Evolutionary conservation across 2,888 invertebrate genomes (phyloP).

Genomic region (Catocala sponsa): DNA sequence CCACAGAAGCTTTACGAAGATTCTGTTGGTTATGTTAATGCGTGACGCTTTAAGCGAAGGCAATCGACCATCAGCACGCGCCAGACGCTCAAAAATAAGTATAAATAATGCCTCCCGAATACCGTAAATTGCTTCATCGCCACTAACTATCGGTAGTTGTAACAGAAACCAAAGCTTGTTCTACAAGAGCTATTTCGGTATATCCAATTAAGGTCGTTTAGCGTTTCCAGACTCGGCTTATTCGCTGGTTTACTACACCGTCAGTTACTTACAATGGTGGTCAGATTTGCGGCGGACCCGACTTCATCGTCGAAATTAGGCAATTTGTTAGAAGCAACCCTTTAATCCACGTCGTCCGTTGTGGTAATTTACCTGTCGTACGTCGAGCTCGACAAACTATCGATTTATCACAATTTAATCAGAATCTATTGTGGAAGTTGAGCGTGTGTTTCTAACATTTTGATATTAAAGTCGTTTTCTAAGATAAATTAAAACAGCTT

Average conservation of each 20-base stretch:
- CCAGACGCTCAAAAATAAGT: not conserved
- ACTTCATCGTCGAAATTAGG: slow-evolving; percentile 9
- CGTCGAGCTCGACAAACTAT: slow-evolving; percentile 3
- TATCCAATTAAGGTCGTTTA: slow-evolving; percentile 13
- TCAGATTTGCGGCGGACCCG: not conserved
- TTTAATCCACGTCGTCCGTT: slow-evolving; percentile 14
- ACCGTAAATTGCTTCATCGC: not conserved
- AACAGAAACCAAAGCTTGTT: not conserved
- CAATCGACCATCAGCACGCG: slow-evolving; percentile 8
- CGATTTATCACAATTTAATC: slow-evolving; percentile 9
- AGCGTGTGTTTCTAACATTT: not conserved
- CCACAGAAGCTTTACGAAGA: slow-evolving; percentile 3
- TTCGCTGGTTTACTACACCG: slow-evolving; percentile 7
- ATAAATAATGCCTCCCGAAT: not conserved
- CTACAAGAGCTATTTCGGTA: slow-evolving; percentile 1
- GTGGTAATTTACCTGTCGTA: slow-evolving; percentile 15
- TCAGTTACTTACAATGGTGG: not conserved
- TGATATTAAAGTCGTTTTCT: no score
- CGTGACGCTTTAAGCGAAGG: slow-evolving; percentile 11
- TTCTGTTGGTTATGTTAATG: slow-evolving; percentile 7
- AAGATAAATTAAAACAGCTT: no score
- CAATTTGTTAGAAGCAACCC: slow-evolving; percentile 11
- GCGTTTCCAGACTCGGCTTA: not conserved
- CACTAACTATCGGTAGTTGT: not conserved
- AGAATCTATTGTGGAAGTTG: not conserved